Evolutionary conservation across 2,113 vertebrate species (phyloP).

Genomic region (Spermophilus dauricus): DNA sequence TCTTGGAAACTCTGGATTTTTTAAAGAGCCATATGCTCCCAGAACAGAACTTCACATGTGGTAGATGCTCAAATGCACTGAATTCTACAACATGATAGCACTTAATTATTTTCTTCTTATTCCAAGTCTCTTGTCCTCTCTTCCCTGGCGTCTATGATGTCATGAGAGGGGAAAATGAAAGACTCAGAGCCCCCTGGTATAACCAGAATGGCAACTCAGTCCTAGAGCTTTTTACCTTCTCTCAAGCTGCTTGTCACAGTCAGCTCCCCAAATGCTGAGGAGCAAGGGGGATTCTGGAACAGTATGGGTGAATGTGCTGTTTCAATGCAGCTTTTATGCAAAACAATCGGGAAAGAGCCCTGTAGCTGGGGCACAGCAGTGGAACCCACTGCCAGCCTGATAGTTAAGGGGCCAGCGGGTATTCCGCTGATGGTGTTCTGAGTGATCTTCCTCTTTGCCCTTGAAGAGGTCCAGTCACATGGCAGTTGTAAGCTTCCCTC

Average conservation of each 20-base stretch:
- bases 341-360: neutral
- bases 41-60: neutral
- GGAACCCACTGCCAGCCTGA: neutral
- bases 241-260: fast-evolving
- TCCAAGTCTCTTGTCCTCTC: neutral
- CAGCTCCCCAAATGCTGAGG: neutral
- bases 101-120: neutral
- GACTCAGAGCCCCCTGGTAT: fast-evolving
- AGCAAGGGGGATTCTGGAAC: neutral
- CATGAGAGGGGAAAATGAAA: neutral
- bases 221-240: neutral
- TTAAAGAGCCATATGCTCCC: neutral
- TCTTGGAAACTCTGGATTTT: neutral
- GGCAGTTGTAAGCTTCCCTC: neutral
- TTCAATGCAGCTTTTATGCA: neutral
- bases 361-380: neutral
- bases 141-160: neutral
- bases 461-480: fast-evolving
- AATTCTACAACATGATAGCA: neutral
- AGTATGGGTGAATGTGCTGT: neutral
- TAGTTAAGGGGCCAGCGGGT: fast-evolving
- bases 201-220: neutral
- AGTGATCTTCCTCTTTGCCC: no score
- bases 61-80: neutral
- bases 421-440: fast-evolving